Evolutionary conservation across 2,888 invertebrate species (phyloP), one percentile per base, ranked within the genome.

Genomic region (Mycalesis mineus): DNA sequence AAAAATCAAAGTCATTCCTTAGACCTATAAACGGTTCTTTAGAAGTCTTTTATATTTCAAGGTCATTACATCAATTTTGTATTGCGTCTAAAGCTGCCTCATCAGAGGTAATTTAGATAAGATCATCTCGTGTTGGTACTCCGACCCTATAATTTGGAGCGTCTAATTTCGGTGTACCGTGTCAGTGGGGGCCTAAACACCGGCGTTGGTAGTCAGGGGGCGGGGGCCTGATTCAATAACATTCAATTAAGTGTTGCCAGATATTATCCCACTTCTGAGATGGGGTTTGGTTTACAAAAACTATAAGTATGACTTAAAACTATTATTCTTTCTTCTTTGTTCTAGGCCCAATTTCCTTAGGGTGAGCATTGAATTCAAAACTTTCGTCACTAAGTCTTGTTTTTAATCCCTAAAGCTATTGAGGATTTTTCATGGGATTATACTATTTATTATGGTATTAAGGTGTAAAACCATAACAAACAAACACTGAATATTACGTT

Each of bases 191-290:
- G 37, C 14, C 37, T 54, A 57, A 48, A 57, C 53, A 60, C 50
- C 36, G 44, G 48, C 36, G 41, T 48, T 31, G 52, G 48, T 48
- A 36, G 62, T 47, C 39, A 47, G 5, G 41, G 44, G 59, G 55
- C 78, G 78, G 80, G 75, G 68, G 73, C 73, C 81, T 82, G 78
- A 84, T 84, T 84, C 81, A 84, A 86, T 86, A 84, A 86, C 82
- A 79, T 84, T 83, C 84, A 84, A 85, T 87, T 86, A 85, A 74
- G 67, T 60, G 67, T 65, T 71, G 69, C 74, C 75, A 68, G 73
- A 74, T 77, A 82, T 84, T 82, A 79, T 73, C 70, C 70, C 73
- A 74, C 68, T 66, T 66, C 58, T 58, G 51, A 62, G 68, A 4
- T 11, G 11, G 36, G 36, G 36, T 36, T 11, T n/a, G n/a, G n/a